Base-by-base conservation (phyloP, 1,140 invertebrate genomes). In the Papilio dardanus region DNA sequence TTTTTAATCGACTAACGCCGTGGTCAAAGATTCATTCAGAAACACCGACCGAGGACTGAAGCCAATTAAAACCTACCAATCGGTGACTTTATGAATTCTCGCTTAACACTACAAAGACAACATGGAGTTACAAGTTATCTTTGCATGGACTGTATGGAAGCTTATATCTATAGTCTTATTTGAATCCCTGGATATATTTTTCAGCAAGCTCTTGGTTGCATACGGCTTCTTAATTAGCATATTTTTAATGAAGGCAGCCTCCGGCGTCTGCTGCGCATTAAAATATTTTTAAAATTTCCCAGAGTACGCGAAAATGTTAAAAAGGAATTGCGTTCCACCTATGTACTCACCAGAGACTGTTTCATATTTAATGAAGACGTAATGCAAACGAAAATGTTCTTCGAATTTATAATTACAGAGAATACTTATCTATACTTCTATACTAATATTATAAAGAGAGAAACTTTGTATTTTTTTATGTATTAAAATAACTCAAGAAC, bases 1-100 rank as follows among this genome's bases (percentile, higher is more conserved):
- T 35, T 35, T 68, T 68, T 68, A 68, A 68, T 68, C 66, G 66
- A 68, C 66, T 68, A 28, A 68, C 16, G 65, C 35, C 16, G 19
- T 68, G n/a, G 33, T 16, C 33, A 7, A 46, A 6, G 42, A 46
- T 46, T n/a, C n/a, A n/a, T 42, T 42, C 16, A 1, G 42, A 5
- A n/a, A n/a, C 4, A n/a, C 1, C n/a, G 0, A n/a, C n/a, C 5
- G 42, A 46, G 42, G 16, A 1, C 16, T 5, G n/a, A 40, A 40
- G 31, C 3, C 31, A 33, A 40, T 40, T 40, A 37, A 37, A 37
- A 37, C 7, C 0, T 37, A 37, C 5, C 35, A 37, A 37, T 37
- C n/a, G n/a, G n/a, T 3, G 12, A 37, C 35, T 37, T 37, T 37
- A 37, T n/a, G n/a, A n/a, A n/a, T n/a, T n/a, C n/a, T n/a, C n/a